These are phyloP conservation scores for Parnassius smintheus DNA, from an alignment of 2,888 invertebrate genomes.

Conservation along the genomic window DNA sequence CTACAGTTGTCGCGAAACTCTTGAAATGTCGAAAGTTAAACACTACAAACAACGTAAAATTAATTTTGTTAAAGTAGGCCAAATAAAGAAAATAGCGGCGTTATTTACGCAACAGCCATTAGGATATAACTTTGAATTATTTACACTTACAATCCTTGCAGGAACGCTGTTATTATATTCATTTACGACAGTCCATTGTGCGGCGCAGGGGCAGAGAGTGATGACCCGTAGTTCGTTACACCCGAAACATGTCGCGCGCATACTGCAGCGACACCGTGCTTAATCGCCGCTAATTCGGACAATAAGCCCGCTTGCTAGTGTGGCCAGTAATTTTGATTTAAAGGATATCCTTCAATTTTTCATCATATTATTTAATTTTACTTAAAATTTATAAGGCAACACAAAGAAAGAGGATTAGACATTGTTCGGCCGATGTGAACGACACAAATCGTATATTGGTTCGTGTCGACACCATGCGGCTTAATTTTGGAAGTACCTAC, in stretches of 20 bases:
- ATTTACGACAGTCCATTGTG: constrained; percentile 1
- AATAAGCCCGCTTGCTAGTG: constrained; percentile 31
- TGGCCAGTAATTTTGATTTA: background rate
- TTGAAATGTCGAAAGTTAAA: no score
- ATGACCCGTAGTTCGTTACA: constrained; percentile 24
- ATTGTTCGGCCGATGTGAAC: no score
- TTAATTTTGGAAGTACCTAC: no score
- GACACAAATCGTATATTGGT: no score
- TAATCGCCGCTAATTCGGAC: constrained; percentile 42
- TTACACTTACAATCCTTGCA: background rate
- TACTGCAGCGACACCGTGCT: constrained; percentile 1
- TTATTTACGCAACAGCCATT: background rate
- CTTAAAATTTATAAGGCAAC: no score
- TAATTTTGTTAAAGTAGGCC: no score
- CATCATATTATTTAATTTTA: no score
- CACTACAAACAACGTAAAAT: no score
- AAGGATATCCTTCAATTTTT: background rate
- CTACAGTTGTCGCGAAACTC: no score
- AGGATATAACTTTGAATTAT: background rate
- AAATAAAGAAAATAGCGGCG: no score
- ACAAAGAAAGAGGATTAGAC: no score
- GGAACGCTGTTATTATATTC: background rate
- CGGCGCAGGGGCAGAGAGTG: constrained; percentile 3
- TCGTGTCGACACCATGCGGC: no score
- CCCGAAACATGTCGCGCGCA: constrained; percentile 22